Evolutionary conservation across 2,888 invertebrate genomes (phyloP).

Genomic region (Calameuta idolon): DNA sequence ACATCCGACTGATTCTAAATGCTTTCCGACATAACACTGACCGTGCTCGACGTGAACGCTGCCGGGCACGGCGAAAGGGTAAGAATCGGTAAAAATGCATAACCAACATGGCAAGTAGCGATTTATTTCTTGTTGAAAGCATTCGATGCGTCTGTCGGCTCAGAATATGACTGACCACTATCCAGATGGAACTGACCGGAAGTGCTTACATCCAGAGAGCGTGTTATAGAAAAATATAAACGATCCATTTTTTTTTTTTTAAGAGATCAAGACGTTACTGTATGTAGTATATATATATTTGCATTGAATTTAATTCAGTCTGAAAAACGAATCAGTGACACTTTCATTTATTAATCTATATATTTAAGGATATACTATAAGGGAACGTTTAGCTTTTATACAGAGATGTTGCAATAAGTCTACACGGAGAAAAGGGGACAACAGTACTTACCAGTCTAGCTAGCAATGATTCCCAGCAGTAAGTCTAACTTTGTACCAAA

Average conservation of each 20-base stretch:
- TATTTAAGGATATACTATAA: neutral
- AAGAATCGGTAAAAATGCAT: neutral
- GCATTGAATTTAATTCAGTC: neutral
- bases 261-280: neutral
- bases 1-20: neutral
- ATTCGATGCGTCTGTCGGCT: neutral
- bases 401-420: slow-evolving; percentile 41
- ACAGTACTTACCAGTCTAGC: too few species aligned
- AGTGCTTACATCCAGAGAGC: neutral
- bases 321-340: neutral
- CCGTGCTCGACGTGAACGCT: neutral
- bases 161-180: neutral
- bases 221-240: neutral
- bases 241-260: neutral
- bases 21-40: neutral
- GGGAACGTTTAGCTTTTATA: neutral
- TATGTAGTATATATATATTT: neutral
- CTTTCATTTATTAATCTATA: neutral
- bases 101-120: neutral
- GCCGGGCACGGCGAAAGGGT: neutral
- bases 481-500: too few species aligned
- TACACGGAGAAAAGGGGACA: too few species aligned
- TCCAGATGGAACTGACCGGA: neutral
- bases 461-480: too few species aligned
- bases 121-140: neutral